Conservation (phyloP, 2,113 vertebrate species). For the Australoheros scitulus region DNA sequence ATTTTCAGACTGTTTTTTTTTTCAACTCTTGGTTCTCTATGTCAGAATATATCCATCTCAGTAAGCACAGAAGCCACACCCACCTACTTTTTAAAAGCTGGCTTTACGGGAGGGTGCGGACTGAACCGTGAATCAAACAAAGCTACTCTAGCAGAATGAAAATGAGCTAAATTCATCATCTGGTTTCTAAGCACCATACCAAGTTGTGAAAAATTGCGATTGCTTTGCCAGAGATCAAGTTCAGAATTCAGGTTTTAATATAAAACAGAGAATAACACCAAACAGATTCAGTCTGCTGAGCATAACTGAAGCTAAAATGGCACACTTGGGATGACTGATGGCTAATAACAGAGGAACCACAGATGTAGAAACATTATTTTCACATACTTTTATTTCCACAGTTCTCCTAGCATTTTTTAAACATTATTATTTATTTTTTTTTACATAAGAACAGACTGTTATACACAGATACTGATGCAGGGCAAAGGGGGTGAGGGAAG, state of each 20-base stretch:
- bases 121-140: not conserved
- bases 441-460: conserved; percentile 99
- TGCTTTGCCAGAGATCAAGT: not conserved
- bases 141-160: not conserved
- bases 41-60: too few relatives aligned
- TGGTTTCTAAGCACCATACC: not conserved
- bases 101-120: not conserved
- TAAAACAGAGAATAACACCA: not conserved
- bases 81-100: not conserved
- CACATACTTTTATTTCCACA: conserved; percentile 99
- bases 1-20: not conserved
- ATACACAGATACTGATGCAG: conserved; percentile 92
- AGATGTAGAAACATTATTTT: conserved; percentile 92
- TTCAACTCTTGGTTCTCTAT: not conserved
- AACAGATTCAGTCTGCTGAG: not conserved
- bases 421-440: conserved; percentile 79
- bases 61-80: not conserved
- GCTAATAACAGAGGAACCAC: conserved; percentile 48
- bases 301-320: too few relatives aligned
- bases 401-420: conserved; percentile 94
- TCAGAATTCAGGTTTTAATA: not conserved
- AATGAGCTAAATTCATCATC: too few relatives aligned
- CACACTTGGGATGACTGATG: not conserved
- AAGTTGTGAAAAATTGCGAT: not conserved
- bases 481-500: conserved; percentile 60